These are phyloP conservation scores for Elegia similella DNA, from an alignment of 2,888 invertebrate species.

Conservation along the genomic window DNA sequence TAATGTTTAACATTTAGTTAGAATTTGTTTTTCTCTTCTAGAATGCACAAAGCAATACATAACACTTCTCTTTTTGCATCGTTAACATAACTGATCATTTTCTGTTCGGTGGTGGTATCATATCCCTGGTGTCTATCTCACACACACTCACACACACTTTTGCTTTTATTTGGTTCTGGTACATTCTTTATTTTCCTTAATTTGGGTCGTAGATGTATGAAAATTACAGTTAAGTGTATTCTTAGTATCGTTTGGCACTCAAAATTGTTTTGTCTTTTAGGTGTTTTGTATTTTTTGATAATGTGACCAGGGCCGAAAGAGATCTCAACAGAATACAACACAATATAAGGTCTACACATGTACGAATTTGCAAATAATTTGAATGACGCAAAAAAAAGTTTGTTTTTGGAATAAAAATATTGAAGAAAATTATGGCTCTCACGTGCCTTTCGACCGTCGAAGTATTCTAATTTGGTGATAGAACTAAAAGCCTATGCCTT, in stretches of 20 bases:
- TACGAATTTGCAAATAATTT: conserved; percentile 42
- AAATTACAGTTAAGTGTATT: conserved; percentile 28
- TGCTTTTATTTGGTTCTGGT: conserved; percentile 71
- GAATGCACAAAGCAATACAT: not conserved
- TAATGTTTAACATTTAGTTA: too few species aligned
- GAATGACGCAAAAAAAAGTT: too few species aligned
- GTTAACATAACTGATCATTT: not conserved
- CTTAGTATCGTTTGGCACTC: conserved; percentile 30
- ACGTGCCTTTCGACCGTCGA: not conserved
- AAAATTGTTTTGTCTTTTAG: conserved; percentile 64
- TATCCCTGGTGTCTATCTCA: conserved; percentile 13
- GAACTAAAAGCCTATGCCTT: too few species aligned
- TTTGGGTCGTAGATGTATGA: conserved; percentile 40
- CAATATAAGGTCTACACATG: conserved; percentile 44
- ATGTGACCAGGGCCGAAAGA: conserved; percentile 81
- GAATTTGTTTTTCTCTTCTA: too few species aligned
- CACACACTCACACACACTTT: conserved; percentile 26
- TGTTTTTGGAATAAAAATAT: too few species aligned
- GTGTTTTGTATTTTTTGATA: conserved; percentile 61
- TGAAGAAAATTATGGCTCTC: not conserved
- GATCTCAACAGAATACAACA: conserved; percentile 45
- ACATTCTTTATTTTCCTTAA: conserved; percentile 51
- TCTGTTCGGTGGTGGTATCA: conserved; percentile 25
- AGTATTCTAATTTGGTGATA: too few species aligned
- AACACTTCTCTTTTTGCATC: not conserved